Evolutionary conservation across 2,113 vertebrate species (phyloP).

Genomic region (Mirounga angustirostris): DNA sequence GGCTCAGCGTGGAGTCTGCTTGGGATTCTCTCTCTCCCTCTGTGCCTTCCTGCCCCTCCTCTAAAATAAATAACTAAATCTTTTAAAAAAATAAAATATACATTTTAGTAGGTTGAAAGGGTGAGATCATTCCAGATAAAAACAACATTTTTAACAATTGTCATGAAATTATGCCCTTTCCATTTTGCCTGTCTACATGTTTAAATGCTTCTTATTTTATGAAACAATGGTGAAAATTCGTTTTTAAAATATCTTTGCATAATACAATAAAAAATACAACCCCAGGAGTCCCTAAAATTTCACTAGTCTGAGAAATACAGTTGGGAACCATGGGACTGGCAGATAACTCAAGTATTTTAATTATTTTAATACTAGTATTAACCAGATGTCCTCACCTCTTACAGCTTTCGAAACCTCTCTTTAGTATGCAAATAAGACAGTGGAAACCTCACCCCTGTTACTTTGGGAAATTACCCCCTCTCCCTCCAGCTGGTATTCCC

Average conservation of each 20-base stretch:
- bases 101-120: background rate
- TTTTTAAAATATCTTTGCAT: background rate
- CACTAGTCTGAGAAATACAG: background rate
- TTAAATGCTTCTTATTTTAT: background rate
- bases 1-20: background rate
- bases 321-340: background rate
- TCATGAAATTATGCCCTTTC: constrained; percentile 4
- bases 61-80: background rate
- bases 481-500: background rate
- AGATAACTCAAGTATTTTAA: constrained; percentile 30
- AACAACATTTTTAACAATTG: background rate
- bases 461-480: background rate
- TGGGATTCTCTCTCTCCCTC: background rate
- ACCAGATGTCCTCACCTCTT: constrained; percentile 2
- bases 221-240: background rate
- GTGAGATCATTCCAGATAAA: background rate
- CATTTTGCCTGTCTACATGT: background rate
- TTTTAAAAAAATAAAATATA: background rate
- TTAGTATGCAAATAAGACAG: background rate
- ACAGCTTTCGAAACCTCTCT: constrained; percentile 14
- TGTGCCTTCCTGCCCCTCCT: background rate
- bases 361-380: constrained; percentile 51
- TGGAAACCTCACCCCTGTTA: background rate
- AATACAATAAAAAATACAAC: background rate
- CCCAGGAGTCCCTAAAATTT: background rate